Conservation (phyloP, 2,113 vertebrate species). For the Pterocles orientalis region DNA sequence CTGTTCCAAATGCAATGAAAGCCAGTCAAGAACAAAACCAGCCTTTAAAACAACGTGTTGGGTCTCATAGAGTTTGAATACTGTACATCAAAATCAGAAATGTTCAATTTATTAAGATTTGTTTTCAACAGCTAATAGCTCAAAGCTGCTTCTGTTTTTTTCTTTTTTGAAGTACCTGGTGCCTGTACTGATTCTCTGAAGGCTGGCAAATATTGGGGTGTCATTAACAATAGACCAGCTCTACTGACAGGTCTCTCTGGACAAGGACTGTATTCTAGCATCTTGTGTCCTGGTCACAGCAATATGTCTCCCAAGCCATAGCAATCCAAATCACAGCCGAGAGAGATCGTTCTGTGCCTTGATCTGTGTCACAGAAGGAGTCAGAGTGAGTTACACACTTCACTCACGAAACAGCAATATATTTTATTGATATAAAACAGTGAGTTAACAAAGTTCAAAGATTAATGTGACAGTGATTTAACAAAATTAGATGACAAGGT, state of each 20-base stretch:
- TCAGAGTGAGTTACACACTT: no score
- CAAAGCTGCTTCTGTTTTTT: background rate
- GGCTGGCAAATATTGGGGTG: background rate
- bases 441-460: no score
- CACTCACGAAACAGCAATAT: no score
- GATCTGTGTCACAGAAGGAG: no score
- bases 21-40: conserved; percentile 29
- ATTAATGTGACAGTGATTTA: no score
- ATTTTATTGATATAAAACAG: no score
- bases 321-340: background rate
- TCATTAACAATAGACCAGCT: background rate
- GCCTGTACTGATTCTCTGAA: background rate
- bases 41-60: background rate
- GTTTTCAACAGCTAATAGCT: background rate
- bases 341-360: background rate
- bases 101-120: background rate
- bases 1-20: conserved; percentile 25
- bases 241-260: background rate
- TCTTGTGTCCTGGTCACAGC: background rate
- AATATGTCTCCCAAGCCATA: background rate
- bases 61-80: background rate
- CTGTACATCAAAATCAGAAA: conserved; percentile 2
- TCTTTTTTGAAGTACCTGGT: background rate
- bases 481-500: no score
- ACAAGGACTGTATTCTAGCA: background rate